Evolutionary conservation across 1,140 invertebrate species (phyloP), one percentile per base, ranked within the genome.

Genomic region (Zaprionus ghesquierei): DNA sequence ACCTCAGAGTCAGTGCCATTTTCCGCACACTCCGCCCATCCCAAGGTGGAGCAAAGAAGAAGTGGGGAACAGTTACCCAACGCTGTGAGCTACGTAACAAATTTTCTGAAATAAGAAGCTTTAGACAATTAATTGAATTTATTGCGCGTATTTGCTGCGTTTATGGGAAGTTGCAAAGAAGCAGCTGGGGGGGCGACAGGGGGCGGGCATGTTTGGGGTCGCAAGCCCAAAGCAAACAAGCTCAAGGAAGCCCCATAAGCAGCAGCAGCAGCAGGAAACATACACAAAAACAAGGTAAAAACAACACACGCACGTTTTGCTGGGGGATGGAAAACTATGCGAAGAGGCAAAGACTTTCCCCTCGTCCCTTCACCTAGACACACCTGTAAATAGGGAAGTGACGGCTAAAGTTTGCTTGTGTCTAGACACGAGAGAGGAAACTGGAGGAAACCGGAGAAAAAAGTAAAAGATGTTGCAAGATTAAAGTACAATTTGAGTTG

Each of bases 71-170:
- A 3, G 15, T 13, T 35, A n/a, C 29, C 15, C 18, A 13, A 27
- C 33, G 5, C 29, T 4, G 31, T 20, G 22, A 50, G 44, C 44
- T 31, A 53, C 44, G 69, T 58, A 62, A 63, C 69, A 81, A 74
- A 77, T 81, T 81, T 73, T 38, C 35, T 69, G 53, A 81, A 69
- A 65, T 81, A 77, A 77, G 78, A 74, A 69, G 69, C 69, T 81
- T 81, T 63, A 62, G 56, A 65, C 79, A 73, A 77, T 77, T 81
- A 81, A 81, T 74, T 81, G 75, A 77, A 77, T 77, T 81, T 81
- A 81, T 81, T 77, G 56, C 69, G 69, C 49, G 69, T 81, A 70
- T 80, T 65, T 69, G 56, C 54, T 70, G 64, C 66, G 55, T 75
- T 77, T 51, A 68, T 58, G 58, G 56, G 46, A 38, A 55, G 56